Evolutionary conservation across 2,113 vertebrate genomes (phyloP).

Genomic region (Dicaeum eximium): DNA sequence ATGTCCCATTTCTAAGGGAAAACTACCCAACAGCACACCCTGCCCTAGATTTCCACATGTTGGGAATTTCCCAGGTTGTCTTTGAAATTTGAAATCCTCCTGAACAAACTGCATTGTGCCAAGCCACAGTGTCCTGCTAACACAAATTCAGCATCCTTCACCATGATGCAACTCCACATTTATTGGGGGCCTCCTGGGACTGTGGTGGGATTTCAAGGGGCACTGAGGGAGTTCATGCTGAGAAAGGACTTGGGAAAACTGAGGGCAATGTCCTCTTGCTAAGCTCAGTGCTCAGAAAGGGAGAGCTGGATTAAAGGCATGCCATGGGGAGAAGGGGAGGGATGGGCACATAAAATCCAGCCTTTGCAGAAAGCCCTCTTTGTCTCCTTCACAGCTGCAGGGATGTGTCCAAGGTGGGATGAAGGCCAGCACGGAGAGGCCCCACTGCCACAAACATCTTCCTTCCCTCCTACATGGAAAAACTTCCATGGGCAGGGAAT

Average conservation of each 20-base stretch:
- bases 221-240: background rate
- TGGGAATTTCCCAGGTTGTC: background rate
- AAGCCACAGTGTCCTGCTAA: background rate
- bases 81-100: background rate
- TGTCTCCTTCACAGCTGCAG: background rate
- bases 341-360: background rate
- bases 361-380: background rate
- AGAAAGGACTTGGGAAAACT: background rate
- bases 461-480: background rate
- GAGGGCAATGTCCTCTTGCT: background rate
- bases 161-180: background rate
- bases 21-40: background rate
- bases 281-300: background rate
- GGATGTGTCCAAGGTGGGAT: background rate
- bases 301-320: background rate
- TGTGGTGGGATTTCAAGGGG: background rate
- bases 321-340: background rate
- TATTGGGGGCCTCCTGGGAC: background rate
- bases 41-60: background rate
- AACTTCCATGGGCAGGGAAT: background rate
- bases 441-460: background rate
- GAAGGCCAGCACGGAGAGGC: rapidly evolving
- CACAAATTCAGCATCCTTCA: background rate
- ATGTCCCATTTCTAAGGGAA: background rate
- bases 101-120: background rate